A percentile compares a stretch with the other conserved stretches of the same genome.
Evolutionary conservation across 2,797 vertebrate species (phyloP).

Genomic region (Echiichthys vipera): DNA sequence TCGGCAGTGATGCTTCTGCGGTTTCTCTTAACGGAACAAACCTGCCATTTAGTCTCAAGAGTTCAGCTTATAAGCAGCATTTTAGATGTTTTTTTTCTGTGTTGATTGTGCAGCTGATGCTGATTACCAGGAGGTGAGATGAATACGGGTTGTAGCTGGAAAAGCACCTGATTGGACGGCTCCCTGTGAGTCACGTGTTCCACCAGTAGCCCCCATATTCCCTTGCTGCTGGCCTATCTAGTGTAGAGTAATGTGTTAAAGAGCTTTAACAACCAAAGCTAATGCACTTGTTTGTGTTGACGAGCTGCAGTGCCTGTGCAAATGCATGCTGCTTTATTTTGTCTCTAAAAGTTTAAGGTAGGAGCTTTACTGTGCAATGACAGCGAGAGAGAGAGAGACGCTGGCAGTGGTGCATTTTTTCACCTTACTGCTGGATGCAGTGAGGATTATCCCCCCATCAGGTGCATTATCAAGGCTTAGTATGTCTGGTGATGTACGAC

Average conservation of each 20-base stretch:
- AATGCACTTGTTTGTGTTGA: constrained; percentile 24
- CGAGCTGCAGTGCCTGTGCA: not conserved
- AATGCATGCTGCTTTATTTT: constrained; percentile 20
- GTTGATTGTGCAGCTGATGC: constrained; percentile 59
- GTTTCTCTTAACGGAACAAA: constrained; percentile 33
- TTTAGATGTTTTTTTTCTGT: constrained; percentile 20
- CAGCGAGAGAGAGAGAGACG: too few species aligned
- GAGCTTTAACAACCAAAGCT: constrained; percentile 50
- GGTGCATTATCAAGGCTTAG: not conserved
- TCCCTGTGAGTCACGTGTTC: constrained; percentile 81
- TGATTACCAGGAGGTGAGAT: constrained; percentile 66
- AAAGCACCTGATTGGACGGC: constrained; percentile 79
- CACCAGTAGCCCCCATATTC: constrained; percentile 54
- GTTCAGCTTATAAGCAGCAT: not conserved
- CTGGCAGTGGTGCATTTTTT: too few species aligned
- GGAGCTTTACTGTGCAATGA: constrained; percentile 1
- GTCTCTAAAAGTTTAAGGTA: constrained; percentile 26
- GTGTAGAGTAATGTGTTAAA: constrained; percentile 60
- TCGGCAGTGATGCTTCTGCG: constrained; percentile 47
- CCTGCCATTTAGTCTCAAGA: not conserved
- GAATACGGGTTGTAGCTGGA: constrained; percentile 63
- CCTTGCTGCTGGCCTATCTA: constrained; percentile 46
- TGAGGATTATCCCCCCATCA: constrained; percentile 15
- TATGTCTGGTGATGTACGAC: not conserved
- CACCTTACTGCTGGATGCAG: not conserved